phyloP scores from a whole-genome alignment of 2,797 vertebrate genomes.

The Arnoldichthys spilopterus region DNA sequence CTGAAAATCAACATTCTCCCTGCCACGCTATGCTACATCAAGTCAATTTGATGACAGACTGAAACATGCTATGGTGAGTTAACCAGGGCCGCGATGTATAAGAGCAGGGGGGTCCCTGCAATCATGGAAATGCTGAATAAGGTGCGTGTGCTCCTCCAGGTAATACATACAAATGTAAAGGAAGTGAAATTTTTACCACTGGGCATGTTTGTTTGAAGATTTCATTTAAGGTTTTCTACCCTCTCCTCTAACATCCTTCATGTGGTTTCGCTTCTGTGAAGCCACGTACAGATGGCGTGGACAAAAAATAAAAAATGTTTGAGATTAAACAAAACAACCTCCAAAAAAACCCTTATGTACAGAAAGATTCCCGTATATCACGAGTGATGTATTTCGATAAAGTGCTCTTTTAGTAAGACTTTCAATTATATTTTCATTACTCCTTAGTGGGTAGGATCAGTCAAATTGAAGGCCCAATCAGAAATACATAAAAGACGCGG shows the following conservation, averaged over 20 bases:
- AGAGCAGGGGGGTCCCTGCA: constrained; percentile 3
- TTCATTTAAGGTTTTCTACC: constrained; percentile 35
- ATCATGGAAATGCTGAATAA: constrained; percentile 37
- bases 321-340: not conserved
- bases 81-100: constrained; percentile 32
- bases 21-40: constrained; percentile 55
- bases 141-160: constrained; percentile 33
- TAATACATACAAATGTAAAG: constrained; percentile 31
- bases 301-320: constrained; percentile 1
- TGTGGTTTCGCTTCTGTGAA: not conserved
- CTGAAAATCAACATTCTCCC: constrained; percentile 58
- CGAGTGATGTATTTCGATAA: constrained; percentile 33
- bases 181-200: constrained; percentile 19
- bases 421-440: constrained; percentile 46
- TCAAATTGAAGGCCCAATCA: constrained; percentile 65
- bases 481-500: constrained; percentile 56
- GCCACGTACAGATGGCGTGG: not conserved
- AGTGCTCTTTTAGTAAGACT: constrained; percentile 14
- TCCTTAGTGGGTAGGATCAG: constrained; percentile 54
- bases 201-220: constrained; percentile 21
- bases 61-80: constrained; percentile 53
- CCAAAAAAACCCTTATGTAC: not conserved
- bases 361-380: constrained; percentile 6
- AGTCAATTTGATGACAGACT: constrained; percentile 61
- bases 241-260: not conserved